These are phyloP conservation scores for Schizopygopsis malacanthus DNA, from an alignment of 2,797 vertebrate species.

Conservation along the genomic window DNA sequence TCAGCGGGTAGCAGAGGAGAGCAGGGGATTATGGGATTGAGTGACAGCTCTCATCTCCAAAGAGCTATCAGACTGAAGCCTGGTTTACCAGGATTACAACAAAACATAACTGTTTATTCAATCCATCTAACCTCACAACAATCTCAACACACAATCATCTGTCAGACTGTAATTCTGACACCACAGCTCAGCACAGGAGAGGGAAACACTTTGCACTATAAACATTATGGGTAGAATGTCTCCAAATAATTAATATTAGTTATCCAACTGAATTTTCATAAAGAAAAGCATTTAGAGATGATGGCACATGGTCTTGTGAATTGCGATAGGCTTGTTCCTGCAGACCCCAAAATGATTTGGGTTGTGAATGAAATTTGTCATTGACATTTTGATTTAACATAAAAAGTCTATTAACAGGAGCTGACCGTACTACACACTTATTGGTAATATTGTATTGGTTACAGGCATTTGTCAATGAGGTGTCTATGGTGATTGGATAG, in stretches of 20 bases:
- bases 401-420: neutral
- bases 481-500: neutral
- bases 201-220: slow-evolving; percentile 12
- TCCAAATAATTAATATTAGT: neutral
- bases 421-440: neutral
- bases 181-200: slow-evolving; percentile 2
- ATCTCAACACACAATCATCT: slow-evolving; percentile 26
- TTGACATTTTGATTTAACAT: slow-evolving; percentile 11
- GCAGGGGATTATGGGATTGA: slow-evolving; percentile 78
- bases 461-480: neutral
- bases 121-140: slow-evolving; percentile 51
- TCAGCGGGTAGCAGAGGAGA: slow-evolving; percentile 76
- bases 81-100: slow-evolving; percentile 74
- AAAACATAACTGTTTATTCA: slow-evolving; percentile 70
- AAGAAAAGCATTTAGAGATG: neutral
- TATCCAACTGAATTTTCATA: neutral
- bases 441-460: too few relatives aligned
- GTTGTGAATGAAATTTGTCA: neutral
- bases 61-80: slow-evolving; percentile 71
- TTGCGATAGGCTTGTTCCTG: neutral
- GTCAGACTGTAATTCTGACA: slow-evolving; percentile 30
- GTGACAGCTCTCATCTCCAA: slow-evolving; percentile 71
- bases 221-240: neutral
- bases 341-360: neutral
- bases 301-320: neutral